Percentiles rank a stretch among this genome's conserved stretches.
Conservation (phyloP, 1,140 invertebrate genomes). For the Heliconius hermathena region DNA sequence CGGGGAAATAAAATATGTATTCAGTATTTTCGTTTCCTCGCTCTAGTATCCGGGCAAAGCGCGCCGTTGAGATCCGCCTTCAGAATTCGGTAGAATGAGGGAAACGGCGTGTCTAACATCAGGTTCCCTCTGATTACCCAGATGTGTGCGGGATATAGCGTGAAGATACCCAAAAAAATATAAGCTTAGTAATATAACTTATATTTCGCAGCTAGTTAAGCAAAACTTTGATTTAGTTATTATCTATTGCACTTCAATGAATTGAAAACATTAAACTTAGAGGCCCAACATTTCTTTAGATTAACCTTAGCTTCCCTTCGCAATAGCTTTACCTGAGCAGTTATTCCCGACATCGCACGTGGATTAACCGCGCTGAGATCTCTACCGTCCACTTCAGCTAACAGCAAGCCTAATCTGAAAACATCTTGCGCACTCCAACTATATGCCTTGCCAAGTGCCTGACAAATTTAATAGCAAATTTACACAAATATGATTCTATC, state of each 20-base stretch:
- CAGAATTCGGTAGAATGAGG: no score
- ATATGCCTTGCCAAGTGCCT: slow-evolving; percentile 68
- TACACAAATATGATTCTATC: neutral
- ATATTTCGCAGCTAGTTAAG: no score
- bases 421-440: slow-evolving; percentile 71
- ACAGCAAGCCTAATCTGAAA: slow-evolving; percentile 59
- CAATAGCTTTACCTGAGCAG: slow-evolving; percentile 52
- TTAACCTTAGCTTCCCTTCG: neutral
- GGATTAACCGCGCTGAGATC: slow-evolving; percentile 63
- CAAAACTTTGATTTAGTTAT: no score
- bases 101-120: no score
- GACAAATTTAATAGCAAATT: slow-evolving; percentile 32
- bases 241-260: no score
- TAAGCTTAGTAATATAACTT: neutral
- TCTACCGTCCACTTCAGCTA: slow-evolving; percentile 59
- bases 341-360: slow-evolving; percentile 64
- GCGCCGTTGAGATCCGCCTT: no score
- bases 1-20: no score
- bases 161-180: neutral
- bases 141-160: no score
- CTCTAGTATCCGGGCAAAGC: no score
- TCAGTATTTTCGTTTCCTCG: no score
- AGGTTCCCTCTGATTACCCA: no score
- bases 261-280: neutral
- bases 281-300: neutral